These are phyloP conservation scores for Lysandra coridon DNA, from an alignment of 2,888 invertebrate genomes.

Conservation along the genomic window DNA sequence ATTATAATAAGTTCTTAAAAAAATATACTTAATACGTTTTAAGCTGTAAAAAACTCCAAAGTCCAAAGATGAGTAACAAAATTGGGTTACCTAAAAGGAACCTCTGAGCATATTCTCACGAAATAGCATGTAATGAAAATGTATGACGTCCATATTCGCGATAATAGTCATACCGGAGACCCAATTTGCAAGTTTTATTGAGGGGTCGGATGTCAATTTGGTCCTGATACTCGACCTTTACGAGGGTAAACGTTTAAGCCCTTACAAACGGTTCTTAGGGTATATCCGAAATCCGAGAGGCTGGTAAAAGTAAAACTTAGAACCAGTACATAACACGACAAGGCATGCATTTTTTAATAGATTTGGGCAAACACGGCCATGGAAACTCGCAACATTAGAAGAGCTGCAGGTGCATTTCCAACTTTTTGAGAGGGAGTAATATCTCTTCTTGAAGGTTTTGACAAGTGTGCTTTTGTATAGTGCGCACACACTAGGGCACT, in stretches of 20 bases:
- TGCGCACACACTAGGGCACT: background rate
- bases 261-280: background rate
- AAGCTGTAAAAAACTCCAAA: too few species aligned
- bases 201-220: conserved; percentile 7
- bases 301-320: background rate
- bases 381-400: too few species aligned
- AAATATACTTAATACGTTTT: too few species aligned
- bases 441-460: too few species aligned
- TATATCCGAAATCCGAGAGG: background rate
- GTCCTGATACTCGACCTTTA: background rate
- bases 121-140: background rate
- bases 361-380: too few species aligned
- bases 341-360: too few species aligned
- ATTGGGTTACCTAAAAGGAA: background rate
- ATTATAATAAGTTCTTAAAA: too few species aligned
- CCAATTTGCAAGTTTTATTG: conserved; percentile 30
- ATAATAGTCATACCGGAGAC: background rate
- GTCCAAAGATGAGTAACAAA: background rate
- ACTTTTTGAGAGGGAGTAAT: too few species aligned
- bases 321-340: too few species aligned
- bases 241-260: background rate
- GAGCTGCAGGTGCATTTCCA: too few species aligned
- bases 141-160: background rate
- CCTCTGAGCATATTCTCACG: background rate
- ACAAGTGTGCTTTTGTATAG: too few species aligned